Conservation (phyloP, 2,113 vertebrate species). For the Platysternon megacephalum region DNA sequence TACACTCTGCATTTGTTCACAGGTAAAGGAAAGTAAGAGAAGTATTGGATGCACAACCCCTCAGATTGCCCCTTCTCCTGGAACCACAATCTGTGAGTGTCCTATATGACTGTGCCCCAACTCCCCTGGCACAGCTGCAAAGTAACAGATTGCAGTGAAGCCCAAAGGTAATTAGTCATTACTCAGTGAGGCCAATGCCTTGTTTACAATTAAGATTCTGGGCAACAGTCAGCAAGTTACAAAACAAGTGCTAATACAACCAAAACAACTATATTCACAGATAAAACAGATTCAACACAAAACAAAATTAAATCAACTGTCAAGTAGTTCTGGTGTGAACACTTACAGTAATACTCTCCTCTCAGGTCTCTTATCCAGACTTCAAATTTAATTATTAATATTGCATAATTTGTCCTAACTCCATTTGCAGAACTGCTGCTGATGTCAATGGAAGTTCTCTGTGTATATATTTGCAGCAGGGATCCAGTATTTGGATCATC, state of each 20-base stretch:
- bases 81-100: background rate
- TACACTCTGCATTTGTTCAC: slow-evolving; percentile 1
- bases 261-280: background rate
- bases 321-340: background rate
- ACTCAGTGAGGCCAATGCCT: background rate
- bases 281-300: background rate
- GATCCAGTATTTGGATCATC: background rate
- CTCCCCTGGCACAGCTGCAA: background rate
- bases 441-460: background rate
- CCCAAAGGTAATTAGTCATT: background rate
- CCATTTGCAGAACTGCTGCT: slow-evolving; percentile 15
- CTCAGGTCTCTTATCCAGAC: background rate
- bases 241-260: slow-evolving; percentile 8
- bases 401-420: background rate
- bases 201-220: background rate
- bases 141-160: background rate
- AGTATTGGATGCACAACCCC: background rate
- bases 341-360: background rate
- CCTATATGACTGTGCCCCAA: background rate
- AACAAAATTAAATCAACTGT: background rate
- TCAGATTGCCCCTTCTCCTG: background rate
- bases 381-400: background rate
- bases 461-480: background rate
- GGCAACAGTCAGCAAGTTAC: background rate
- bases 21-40: background rate